These are phyloP conservation scores for Rhinichthys osculus DNA, from an alignment of 2,797 vertebrate genomes.

Conservation along the genomic window DNA sequence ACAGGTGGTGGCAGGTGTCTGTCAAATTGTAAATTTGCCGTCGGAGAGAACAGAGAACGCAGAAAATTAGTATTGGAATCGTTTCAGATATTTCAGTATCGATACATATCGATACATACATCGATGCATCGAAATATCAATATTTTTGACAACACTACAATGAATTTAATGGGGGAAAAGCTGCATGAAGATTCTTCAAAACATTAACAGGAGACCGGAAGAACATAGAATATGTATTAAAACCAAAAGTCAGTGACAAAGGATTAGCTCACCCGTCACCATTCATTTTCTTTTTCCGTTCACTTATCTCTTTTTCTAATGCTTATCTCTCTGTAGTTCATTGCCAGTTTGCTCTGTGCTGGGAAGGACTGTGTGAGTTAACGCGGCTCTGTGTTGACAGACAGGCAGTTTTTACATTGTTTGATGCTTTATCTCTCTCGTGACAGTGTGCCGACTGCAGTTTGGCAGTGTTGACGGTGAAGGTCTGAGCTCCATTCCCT, in stretches of 20 bases:
- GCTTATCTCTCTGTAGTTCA: constrained; percentile 14
- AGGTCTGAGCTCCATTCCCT: constrained; percentile 41
- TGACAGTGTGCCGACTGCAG: constrained; percentile 27
- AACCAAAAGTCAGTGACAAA: neutral
- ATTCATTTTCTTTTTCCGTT: neutral
- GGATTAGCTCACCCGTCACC: neutral
- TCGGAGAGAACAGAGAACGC: too few relatives aligned
- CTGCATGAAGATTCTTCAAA: neutral
- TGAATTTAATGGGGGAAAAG: neutral
- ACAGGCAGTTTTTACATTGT: constrained; percentile 34
- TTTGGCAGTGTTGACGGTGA: constrained; percentile 22
- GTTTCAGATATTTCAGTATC: too few relatives aligned
- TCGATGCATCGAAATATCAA: too few relatives aligned
- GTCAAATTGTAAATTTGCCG: too few relatives aligned
- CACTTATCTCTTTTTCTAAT: neutral
- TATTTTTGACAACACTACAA: too few relatives aligned
- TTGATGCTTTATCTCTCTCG: constrained; percentile 45
- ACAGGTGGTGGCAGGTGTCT: too few relatives aligned
- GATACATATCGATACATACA: too few relatives aligned
- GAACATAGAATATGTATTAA: neutral
- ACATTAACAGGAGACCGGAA: neutral
- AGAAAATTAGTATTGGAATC: too few relatives aligned
- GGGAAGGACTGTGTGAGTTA: constrained; percentile 8
- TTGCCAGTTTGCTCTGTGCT: neutral
- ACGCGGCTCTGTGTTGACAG: constrained; percentile 26